Conservation (phyloP, 1,140 invertebrate species). For the Trialeurodes vaporariorum region DNA sequence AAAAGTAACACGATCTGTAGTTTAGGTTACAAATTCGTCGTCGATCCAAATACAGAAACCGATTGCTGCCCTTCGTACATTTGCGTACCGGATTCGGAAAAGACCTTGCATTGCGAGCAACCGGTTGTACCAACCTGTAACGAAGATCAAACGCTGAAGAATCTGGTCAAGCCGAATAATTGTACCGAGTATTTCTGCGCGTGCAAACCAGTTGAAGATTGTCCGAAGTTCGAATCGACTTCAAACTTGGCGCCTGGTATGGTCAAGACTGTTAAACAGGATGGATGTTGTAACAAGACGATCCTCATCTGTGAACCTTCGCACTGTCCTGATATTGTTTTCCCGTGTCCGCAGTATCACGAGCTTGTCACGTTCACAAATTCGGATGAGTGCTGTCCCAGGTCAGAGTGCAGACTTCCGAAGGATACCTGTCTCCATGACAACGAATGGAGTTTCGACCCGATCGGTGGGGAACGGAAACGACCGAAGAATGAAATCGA, state of each 20-base stretch:
- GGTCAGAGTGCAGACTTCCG: slow-evolving; percentile 50
- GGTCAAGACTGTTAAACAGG: slow-evolving; percentile 39
- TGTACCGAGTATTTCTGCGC: slow-evolving; percentile 50
- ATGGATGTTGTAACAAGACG: slow-evolving; percentile 54
- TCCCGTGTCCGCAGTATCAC: slow-evolving; percentile 45
- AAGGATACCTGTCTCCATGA: slow-evolving; percentile 54
- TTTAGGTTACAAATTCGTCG: slow-evolving; percentile 38
- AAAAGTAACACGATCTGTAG: slow-evolving; percentile 45
- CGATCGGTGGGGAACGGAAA: slow-evolving; percentile 40
- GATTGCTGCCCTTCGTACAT: slow-evolving; percentile 56
- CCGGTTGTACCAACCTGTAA: slow-evolving; percentile 8
- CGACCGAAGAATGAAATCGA: slow-evolving; percentile 32
- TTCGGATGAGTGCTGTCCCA: slow-evolving; percentile 47
- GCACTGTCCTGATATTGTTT: slow-evolving; percentile 42
- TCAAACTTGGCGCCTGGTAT: slow-evolving; percentile 44
- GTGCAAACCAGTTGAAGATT: slow-evolving; percentile 55
- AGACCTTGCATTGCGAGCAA: slow-evolving; percentile 6
- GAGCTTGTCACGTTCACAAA: slow-evolving; percentile 35
- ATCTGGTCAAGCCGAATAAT: slow-evolving; percentile 7
- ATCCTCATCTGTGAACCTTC: slow-evolving; percentile 45
- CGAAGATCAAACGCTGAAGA: slow-evolving; percentile 12
- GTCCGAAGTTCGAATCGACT: slow-evolving; percentile 37
- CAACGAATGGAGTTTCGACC: slow-evolving; percentile 40
- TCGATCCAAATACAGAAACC: slow-evolving; percentile 38
- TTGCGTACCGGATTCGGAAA: slow-evolving; percentile 36